Percentiles rank a stretch among this genome's conserved stretches.
Evolutionary conservation across 1,140 invertebrate species (phyloP).

Genomic region (Apis mellifera): DNA sequence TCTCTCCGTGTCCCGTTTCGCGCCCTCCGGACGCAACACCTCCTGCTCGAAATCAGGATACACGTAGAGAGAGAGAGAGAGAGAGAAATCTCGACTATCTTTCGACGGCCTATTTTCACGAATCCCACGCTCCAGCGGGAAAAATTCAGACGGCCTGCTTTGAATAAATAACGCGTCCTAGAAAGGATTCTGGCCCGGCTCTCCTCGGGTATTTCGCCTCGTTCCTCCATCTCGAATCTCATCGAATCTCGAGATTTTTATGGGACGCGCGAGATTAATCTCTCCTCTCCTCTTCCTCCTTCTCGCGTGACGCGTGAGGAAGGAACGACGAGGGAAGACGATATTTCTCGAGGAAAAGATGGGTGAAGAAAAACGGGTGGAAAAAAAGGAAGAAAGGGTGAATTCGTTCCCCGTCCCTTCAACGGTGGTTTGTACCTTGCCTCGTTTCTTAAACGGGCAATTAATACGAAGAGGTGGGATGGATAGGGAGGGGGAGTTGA

Average conservation of each 20-base stretch:
- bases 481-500: neutral
- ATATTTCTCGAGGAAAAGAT: neutral
- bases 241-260: neutral
- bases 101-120: conserved; percentile 9
- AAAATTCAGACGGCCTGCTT: conserved; percentile 20
- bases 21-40: neutral
- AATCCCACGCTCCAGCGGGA: neutral
- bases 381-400: neutral
- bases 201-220: neutral
- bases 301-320: neutral
- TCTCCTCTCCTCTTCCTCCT: neutral
- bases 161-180: conserved; percentile 26
- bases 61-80: too few relatives aligned
- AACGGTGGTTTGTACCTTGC: neutral
- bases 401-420: neutral
- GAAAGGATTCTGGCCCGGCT: neutral
- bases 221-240: neutral
- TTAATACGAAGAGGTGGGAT: neutral
- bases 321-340: neutral
- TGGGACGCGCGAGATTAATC: neutral
- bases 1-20: neutral
- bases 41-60: neutral
- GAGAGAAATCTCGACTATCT: conserved; percentile 26
- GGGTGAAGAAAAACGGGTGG: neutral
- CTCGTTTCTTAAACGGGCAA: neutral